Evolutionary conservation across 2,113 vertebrate genomes (phyloP).

Genomic region (Dasyornis broadbenti): DNA sequence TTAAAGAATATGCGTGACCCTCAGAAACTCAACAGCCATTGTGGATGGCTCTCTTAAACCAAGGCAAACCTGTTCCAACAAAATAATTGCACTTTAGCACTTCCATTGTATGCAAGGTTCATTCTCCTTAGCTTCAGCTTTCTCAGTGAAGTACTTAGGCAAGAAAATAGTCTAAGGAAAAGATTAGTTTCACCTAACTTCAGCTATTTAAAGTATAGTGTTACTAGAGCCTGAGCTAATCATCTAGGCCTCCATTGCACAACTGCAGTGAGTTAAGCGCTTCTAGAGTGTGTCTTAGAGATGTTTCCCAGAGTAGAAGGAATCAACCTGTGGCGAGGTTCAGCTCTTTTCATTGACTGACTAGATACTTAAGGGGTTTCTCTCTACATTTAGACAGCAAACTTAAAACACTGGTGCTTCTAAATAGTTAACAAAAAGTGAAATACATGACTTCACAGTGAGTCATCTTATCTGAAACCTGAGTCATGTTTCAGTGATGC

Average conservation of each 20-base stretch:
- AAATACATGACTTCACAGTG: not conserved
- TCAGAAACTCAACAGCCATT: not conserved
- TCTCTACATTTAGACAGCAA: not conserved
- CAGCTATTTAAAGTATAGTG: not conserved
- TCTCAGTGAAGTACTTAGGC: not conserved
- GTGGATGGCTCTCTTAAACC: not conserved
- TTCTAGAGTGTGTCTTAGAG: not conserved
- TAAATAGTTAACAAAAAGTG: conserved; percentile 40
- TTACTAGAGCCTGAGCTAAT: not conserved
- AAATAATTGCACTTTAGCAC: not conserved
- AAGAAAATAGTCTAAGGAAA: not conserved
- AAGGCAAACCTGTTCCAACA: not conserved
- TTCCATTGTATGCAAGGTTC: not conserved
- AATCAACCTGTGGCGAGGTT: not conserved
- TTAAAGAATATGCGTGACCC: not conserved
- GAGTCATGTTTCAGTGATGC: conserved; percentile 20
- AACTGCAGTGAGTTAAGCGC: not conserved
- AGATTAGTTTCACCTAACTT: not conserved
- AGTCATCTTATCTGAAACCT: conserved; percentile 34
- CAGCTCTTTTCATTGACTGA: not conserved
- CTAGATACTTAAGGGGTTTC: not conserved
- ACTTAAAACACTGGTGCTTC: not conserved
- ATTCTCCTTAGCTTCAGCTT: not conserved
- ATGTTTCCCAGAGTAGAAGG: not conserved
- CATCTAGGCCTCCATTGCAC: not conserved